A percentile compares a stretch with the other conserved stretches of the same genome.
Conservation (phyloP, 2,797 vertebrate species). For the Notolepis coatsorum region DNA sequence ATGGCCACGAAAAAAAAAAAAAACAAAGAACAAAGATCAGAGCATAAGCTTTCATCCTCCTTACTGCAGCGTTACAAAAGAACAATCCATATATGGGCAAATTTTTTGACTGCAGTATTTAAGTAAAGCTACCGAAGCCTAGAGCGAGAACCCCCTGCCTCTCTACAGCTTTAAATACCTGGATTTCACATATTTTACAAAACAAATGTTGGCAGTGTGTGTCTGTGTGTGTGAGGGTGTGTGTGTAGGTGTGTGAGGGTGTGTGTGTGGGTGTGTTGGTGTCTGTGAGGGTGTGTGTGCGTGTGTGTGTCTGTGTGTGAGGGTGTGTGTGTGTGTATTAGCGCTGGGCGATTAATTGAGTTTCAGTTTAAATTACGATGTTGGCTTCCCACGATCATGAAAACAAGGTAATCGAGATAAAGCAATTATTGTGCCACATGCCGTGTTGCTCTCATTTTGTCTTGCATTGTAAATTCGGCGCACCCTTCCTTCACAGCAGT, state of each 20-base stretch:
- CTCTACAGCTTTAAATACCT: slow-evolving; percentile 58
- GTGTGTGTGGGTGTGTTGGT: not conserved
- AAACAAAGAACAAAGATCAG: slow-evolving; percentile 33
- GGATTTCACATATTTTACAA: slow-evolving; percentile 61
- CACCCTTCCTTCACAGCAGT: no score
- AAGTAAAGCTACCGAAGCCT: slow-evolving; percentile 54
- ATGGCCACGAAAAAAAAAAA: slow-evolving; percentile 20
- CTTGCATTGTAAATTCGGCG: no score
- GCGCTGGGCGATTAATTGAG: no score
- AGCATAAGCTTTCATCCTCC: slow-evolving; percentile 20
- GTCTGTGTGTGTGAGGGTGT: not conserved
- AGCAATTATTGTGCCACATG: no score
- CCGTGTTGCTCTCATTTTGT: no score
- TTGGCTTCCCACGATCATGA: no score
- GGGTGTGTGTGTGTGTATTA: no score
- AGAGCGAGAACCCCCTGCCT: slow-evolving; percentile 38
- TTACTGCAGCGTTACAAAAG: slow-evolving; percentile 43
- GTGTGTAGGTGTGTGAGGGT: not conserved
- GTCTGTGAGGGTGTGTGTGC: no score
- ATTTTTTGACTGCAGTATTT: slow-evolving; percentile 54
- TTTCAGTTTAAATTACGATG: no score
- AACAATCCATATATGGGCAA: slow-evolving; percentile 50
- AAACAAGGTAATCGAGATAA: no score
- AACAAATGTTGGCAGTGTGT: slow-evolving; percentile 49
- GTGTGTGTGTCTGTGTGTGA: no score